Percentiles rank a stretch among this genome's conserved stretches.
Conservation (phyloP, 2,888 invertebrate genomes). For the Palloptera scutellata region DNA sequence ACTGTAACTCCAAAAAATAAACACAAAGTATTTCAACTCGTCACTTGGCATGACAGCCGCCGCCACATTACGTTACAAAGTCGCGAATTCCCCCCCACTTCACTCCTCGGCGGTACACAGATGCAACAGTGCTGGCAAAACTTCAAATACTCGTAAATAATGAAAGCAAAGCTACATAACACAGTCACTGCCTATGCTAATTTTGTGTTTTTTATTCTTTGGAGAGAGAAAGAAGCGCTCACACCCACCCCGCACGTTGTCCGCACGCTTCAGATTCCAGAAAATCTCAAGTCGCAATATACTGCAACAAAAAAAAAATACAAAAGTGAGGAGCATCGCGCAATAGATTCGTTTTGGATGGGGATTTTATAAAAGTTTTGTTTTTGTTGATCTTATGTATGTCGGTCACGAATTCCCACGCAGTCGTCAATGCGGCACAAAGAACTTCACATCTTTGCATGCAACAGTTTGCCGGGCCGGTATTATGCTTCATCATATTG, state of each 20-base stretch:
- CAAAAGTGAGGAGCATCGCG: conserved; percentile 26
- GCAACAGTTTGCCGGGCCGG: conserved; percentile 9
- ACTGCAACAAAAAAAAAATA: conserved; percentile 5
- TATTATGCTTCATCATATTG: conserved; percentile 1
- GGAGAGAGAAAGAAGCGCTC: no score
- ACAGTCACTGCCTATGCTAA: conserved; percentile 9
- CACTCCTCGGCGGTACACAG: not conserved
- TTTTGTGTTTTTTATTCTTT: not conserved
- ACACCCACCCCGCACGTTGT: no score
- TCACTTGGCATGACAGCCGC: conserved; percentile 15
- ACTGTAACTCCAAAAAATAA: not conserved
- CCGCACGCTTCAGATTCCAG: no score
- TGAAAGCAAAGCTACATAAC: not conserved
- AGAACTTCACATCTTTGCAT: not conserved
- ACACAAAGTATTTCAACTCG: conserved; percentile 6
- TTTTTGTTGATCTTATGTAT: no score
- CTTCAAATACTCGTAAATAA: not conserved
- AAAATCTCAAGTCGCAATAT: not conserved
- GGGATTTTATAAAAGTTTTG: no score
- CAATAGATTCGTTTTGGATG: conserved; percentile 24
- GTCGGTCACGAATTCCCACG: conserved; percentile 47
- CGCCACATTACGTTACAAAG: no score
- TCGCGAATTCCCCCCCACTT: not conserved
- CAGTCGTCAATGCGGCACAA: conserved; percentile 36
- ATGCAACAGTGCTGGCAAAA: no score